phyloP scores from a whole-genome alignment of 1,140 invertebrate genomes.

The Argopecten irradians region DNA sequence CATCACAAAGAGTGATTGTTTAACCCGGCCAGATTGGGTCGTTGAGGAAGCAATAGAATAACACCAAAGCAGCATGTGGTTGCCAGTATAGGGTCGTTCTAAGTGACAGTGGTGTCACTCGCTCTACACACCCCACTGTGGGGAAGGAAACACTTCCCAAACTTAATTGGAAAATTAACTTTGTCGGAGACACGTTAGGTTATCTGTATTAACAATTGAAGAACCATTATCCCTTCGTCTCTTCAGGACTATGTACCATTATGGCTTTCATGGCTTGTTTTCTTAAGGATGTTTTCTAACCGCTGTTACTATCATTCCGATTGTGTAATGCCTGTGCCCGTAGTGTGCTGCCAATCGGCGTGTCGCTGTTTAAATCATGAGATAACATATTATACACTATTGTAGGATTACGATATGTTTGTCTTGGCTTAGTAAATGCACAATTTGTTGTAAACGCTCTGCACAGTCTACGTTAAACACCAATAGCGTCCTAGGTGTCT shows the following conservation, averaged over 20 bases:
- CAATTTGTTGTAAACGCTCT: no score
- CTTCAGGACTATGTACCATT: neutral
- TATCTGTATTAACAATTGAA: neutral
- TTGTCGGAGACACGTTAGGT: neutral
- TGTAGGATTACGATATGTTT: no score
- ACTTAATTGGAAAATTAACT: neutral
- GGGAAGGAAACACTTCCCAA: neutral
- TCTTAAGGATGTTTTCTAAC: neutral
- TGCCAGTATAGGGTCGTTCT: neutral
- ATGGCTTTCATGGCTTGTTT: neutral
- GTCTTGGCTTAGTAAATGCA: no score
- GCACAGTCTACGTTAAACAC: no score
- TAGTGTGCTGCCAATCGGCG: neutral
- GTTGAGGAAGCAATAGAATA: neutral
- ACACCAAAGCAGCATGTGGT: neutral
- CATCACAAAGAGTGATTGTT: neutral
- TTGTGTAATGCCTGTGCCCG: neutral
- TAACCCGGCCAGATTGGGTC: neutral
- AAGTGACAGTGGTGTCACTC: neutral
- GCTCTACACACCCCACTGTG: neutral
- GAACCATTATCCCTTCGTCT: neutral
- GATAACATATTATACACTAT: neutral
- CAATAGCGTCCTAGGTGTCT: no score
- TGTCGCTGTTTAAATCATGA: neutral
- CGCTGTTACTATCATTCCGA: neutral